A percentile compares a stretch with the other conserved stretches of the same genome.
These are phyloP conservation scores for Procambarus clarkii DNA, from an alignment of 1,140 invertebrate genomes.

Conservation along the genomic window DNA sequence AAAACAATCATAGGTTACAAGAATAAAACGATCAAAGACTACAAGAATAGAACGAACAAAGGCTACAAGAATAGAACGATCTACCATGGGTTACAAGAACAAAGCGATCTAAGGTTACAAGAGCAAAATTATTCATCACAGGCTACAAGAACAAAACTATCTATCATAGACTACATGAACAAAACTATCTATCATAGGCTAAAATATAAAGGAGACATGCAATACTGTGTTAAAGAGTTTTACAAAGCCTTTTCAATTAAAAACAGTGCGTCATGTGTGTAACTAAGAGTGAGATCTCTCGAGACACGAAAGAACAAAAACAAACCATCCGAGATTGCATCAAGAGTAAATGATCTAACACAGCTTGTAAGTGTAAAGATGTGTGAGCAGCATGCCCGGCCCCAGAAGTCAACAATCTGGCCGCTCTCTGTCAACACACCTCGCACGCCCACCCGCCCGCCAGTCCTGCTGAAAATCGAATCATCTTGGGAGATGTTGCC, in stretches of 20 bases:
- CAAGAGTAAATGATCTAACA: not conserved
- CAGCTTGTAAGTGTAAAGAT: not conserved
- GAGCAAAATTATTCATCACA: not conserved
- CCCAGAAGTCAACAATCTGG: not conserved
- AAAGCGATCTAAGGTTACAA: not conserved
- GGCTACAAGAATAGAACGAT: no score
- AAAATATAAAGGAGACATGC: not conserved
- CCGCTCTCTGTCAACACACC: conserved; percentile 3
- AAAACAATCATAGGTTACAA: no score
- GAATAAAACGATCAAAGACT: no score
- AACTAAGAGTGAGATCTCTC: not conserved
- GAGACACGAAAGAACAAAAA: not conserved
- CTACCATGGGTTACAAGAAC: not conserved
- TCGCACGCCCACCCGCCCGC: not conserved
- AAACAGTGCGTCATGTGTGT: no score
- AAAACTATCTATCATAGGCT: no score
- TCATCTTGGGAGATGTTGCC: not conserved
- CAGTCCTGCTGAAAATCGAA: conserved; percentile 7
- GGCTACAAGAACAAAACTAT: no score
- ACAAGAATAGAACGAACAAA: no score
- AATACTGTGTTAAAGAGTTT: no score
- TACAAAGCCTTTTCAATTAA: no score
- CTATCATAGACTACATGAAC: not conserved
- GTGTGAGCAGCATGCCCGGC: not conserved
- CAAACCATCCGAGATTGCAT: not conserved